Conservation (phyloP, 2,797 vertebrate species). For the Poeciliopsis paucimaculata region DNA sequence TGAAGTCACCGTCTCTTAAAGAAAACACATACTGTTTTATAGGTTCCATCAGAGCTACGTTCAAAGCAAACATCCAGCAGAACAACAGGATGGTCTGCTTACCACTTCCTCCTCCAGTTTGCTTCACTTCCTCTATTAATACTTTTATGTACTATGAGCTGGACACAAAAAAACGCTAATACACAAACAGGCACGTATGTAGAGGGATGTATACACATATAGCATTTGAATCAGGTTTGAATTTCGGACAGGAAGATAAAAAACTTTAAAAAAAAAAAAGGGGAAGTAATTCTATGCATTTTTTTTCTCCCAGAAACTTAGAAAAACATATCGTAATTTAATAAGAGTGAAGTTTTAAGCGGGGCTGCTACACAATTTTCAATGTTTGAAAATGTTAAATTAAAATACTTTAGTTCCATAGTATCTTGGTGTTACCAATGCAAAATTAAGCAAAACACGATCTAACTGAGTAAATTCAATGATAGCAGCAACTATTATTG, state of each 20-base stretch:
- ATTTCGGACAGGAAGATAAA: background rate
- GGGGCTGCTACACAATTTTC: background rate
- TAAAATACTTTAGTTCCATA: background rate
- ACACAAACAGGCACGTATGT: slow-evolving; percentile 25
- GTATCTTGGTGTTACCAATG: background rate
- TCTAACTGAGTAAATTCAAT: background rate
- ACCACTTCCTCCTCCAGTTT: slow-evolving; percentile 69
- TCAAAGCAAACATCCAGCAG: slow-evolving; percentile 77
- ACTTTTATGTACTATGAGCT: slow-evolving; percentile 60
- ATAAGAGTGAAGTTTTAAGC: background rate
- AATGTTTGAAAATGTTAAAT: background rate
- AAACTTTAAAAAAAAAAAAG: too few relatives aligned
- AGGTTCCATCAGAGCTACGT: slow-evolving; percentile 69
- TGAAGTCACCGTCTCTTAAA: slow-evolving; percentile 78
- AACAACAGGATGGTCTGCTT: slow-evolving; percentile 76
- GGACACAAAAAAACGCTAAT: slow-evolving; percentile 45
- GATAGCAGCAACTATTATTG: background rate
- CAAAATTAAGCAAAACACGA: background rate
- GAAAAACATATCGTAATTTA: background rate
- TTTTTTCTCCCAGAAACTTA: background rate
- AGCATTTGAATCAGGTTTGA: background rate
- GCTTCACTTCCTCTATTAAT: slow-evolving; percentile 74
- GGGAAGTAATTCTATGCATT: background rate
- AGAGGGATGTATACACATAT: background rate
- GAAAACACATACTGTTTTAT: slow-evolving; percentile 82